Base-by-base conservation (phyloP, 2,797 vertebrate species). In the Euthynnus affinis region DNA sequence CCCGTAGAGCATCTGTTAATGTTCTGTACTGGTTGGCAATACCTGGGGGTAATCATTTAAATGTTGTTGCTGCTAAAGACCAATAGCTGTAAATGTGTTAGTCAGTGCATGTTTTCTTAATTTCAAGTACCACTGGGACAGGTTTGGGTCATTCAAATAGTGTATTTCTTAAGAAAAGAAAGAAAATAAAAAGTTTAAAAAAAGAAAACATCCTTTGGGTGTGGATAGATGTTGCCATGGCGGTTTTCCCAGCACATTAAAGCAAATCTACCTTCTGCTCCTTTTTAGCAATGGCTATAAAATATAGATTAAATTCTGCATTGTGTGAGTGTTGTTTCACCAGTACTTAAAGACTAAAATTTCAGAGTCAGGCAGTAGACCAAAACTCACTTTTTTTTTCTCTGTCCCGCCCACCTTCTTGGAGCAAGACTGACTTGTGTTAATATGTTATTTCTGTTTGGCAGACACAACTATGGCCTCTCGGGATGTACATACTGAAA, bases 21-120 rank as follows among this genome's bases (percentile, higher is more conserved):
- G 62, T 74, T 84, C 48, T 53, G 71, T 22, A 64, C 46, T 66
- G 76, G 65, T 65, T 62, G 73, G 55, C 42, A 55, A 61, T 77
- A 87, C 78, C 78, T 77, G 18, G 18, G 70, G 71, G 74, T 81
- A 78, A 85, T 86, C 65, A 76, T 82, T 85, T 86, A 74, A 91
- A 82, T 80, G 57, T 37, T 71, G 73, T 37, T 46, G 56, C 69
- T 59, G 48, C 77, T 63, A 34, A 58, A 80, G 18, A 34, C 52
- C 72, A 34, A 74, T 17, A 42, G 56, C 58, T 73, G 56, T 60
- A 53, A 82, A 81, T 23, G 63, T 80, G 42, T 60, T 15, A 13
- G 29, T 67, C 68, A 69, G 20, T 7, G 1, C 51, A 9, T 48
- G 5, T 52, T 71, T 88, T 78, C 18, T 55, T 65, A 25, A 44